Evolutionary conservation across 2,888 invertebrate genomes (phyloP).

Genomic region (Lasius platythorax): DNA sequence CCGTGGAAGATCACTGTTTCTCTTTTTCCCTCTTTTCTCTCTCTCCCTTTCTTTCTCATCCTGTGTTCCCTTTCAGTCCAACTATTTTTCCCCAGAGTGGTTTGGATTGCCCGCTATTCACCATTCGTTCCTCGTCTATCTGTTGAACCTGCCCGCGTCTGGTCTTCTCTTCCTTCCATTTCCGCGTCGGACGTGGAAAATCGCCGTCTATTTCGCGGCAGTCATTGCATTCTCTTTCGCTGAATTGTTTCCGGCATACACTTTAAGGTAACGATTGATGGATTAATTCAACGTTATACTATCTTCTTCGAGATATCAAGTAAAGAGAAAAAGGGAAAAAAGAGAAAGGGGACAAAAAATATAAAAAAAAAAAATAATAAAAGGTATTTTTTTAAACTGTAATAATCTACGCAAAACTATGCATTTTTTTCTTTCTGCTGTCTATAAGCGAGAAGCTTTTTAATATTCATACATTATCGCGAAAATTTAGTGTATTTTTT

Average conservation of each 20-base stretch:
- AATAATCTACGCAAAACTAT: too few relatives aligned
- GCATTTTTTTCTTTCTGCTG: background rate
- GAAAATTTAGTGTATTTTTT: background rate
- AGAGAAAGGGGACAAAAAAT: background rate
- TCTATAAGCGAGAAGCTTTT: background rate
- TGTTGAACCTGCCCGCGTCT: constrained; percentile 41
- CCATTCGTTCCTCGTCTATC: constrained; percentile 60
- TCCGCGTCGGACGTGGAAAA: constrained; percentile 51
- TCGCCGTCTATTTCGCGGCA: constrained; percentile 36
- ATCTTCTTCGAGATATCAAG: background rate
- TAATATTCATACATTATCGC: background rate
- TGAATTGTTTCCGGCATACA: constrained; percentile 27
- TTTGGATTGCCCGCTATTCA: constrained; percentile 62
- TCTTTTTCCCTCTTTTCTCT: constrained; percentile 42
- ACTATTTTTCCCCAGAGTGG: constrained; percentile 48
- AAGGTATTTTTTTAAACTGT: background rate
- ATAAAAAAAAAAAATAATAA: background rate
- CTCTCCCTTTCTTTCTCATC: background rate
- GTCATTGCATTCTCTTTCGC: constrained; percentile 32
- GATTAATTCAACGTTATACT: constrained; percentile 24
- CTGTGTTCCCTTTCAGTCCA: constrained; percentile 31
- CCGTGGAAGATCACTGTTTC: constrained; percentile 70
- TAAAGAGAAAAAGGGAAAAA: background rate
- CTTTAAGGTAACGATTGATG: constrained; percentile 46
- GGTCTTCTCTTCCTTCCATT: constrained; percentile 49